phyloP scores from a whole-genome alignment of 2,797 vertebrate species.

The Rhadinocentrus ornatus region DNA sequence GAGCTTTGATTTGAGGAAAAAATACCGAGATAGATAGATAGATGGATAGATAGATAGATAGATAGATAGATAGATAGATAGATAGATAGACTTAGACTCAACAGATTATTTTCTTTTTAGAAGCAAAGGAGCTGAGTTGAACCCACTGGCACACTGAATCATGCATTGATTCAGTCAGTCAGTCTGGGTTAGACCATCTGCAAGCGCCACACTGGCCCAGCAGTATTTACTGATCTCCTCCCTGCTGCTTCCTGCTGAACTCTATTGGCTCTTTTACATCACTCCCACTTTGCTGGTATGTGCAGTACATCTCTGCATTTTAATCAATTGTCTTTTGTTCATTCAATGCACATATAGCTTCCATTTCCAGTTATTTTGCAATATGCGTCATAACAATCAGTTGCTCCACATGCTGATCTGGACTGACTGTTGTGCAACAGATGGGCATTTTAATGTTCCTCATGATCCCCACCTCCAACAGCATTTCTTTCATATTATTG shows the following conservation, averaged over 20 bases:
- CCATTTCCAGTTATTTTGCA: constrained; percentile 17
- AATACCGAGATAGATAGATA: background rate
- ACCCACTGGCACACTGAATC: background rate
- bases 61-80: background rate
- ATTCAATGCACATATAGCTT: background rate
- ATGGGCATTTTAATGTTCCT: constrained; percentile 71
- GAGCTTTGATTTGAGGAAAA: background rate
- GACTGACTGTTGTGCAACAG: constrained; percentile 56
- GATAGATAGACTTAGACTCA: background rate
- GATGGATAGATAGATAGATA: background rate
- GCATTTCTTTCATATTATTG: constrained; percentile 30
- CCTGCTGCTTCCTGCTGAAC: background rate
- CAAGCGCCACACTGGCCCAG: constrained; percentile 1
- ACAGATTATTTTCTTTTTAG: too few species aligned
- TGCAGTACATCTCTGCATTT: background rate
- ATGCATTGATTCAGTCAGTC: constrained; percentile 7
- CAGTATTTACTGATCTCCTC: background rate
- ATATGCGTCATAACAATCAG: constrained; percentile 17
- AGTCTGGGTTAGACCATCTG: constrained; percentile 4
- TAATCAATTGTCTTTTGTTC: background rate
- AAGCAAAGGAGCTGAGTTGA: background rate
- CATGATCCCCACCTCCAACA: constrained; percentile 48
- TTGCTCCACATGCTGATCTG: constrained; percentile 32
- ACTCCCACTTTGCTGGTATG: background rate
- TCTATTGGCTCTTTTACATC: constrained; percentile 1